Conservation (phyloP, 2,797 vertebrate species). For the Brachymystax lenok region DNA sequence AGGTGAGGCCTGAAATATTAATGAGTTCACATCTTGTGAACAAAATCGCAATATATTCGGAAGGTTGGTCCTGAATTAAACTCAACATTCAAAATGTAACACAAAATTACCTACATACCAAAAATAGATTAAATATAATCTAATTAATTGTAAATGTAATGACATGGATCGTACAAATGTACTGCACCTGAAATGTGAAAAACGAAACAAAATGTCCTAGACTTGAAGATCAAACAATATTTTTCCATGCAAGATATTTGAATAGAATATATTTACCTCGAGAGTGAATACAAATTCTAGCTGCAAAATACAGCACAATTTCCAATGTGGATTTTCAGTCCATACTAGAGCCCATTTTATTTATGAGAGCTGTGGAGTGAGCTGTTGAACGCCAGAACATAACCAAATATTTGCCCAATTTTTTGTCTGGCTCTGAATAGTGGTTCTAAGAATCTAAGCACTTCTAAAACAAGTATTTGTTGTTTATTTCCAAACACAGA, state of each 20-base stretch:
- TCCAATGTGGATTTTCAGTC: not conserved
- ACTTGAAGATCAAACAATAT: constrained; percentile 48
- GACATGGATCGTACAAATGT: not conserved
- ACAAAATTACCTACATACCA: not conserved
- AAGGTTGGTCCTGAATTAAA: constrained; percentile 9
- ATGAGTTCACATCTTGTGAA: constrained; percentile 32
- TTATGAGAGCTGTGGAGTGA: not conserved
- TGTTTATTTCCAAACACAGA: constrained; percentile 34
- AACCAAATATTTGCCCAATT: not conserved
- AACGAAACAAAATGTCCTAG: constrained; percentile 32
- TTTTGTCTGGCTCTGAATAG: not conserved
- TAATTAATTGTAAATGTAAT: not conserved
- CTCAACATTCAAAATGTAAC: not conserved
- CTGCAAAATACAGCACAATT: not conserved
- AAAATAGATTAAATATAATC: not conserved
- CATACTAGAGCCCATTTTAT: too few relatives aligned
- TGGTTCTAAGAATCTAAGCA: not conserved
- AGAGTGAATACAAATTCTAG: not conserved
- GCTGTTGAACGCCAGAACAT: not conserved
- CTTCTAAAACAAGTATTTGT: not conserved
- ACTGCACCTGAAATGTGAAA: constrained; percentile 1
- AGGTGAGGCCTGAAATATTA: constrained; percentile 35
- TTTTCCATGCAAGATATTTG: constrained; percentile 14
- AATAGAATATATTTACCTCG: not conserved
- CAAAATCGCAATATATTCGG: constrained; percentile 20